These are phyloP conservation scores for Aplidium turbinatum DNA, from an alignment of 23 tunicate species.

Conservation along the genomic window DNA sequence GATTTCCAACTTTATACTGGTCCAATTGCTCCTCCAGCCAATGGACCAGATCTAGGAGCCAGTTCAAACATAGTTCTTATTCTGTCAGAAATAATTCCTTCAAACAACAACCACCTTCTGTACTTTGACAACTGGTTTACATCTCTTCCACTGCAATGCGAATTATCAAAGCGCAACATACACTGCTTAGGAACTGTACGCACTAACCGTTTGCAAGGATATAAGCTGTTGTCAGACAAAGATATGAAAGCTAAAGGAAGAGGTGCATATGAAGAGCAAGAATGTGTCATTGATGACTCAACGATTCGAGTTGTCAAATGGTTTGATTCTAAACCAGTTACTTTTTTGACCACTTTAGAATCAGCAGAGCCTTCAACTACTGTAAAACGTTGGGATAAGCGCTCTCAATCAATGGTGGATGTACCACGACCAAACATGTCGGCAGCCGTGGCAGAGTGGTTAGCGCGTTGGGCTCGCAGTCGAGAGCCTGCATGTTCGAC, in stretches of 20 bases:
- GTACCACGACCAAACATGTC: not conserved
- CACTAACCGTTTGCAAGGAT: not conserved
- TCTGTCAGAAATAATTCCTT: not conserved
- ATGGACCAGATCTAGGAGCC: slow-evolving; percentile 22
- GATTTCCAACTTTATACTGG: slow-evolving; percentile 17
- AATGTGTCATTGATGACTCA: not conserved
- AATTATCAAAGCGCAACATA: not conserved
- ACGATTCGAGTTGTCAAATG: slow-evolving; percentile 18
- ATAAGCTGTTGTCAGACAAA: slow-evolving; percentile 6
- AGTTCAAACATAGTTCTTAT: slow-evolving; percentile 24
- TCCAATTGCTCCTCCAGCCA: not conserved
- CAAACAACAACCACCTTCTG: slow-evolving; percentile 2
- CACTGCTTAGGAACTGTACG: slow-evolving; percentile 16
- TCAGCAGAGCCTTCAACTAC: not conserved
- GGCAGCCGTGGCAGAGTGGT: no score
- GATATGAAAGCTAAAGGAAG: slow-evolving; percentile 5
- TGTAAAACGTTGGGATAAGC: slow-evolving; percentile 1
- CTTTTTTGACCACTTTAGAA: slow-evolving; percentile 10
- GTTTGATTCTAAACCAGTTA: slow-evolving; percentile 14
- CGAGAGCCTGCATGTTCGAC: no score
- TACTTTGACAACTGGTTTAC: slow-evolving; percentile 32
- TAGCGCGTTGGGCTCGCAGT: no score
- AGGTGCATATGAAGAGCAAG: not conserved
- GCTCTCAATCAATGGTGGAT: not conserved
- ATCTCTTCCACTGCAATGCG: not conserved